phyloP scores from a whole-genome alignment of 1,140 invertebrate species.

The Saccostrea glomerata region DNA sequence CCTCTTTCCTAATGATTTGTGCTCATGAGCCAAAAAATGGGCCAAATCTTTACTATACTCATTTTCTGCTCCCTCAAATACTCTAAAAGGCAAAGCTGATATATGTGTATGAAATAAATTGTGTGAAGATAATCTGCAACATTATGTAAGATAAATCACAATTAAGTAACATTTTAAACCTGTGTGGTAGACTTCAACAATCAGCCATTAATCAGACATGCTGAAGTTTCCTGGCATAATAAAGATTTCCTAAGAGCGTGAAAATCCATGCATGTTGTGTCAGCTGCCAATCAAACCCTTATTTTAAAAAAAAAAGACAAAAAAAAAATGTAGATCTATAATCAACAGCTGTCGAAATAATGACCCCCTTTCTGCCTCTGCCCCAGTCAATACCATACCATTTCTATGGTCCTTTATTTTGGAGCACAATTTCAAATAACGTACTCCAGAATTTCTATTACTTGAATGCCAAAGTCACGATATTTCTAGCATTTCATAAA shows the following conservation, averaged over 20 bases:
- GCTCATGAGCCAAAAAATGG: not conserved
- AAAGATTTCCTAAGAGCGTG: constrained; percentile 28
- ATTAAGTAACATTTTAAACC: constrained; percentile 23
- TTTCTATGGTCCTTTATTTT: not conserved
- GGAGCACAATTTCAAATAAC: no score
- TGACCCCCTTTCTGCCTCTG: not conserved
- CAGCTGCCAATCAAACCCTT: constrained; percentile 23
- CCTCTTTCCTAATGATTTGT: not conserved
- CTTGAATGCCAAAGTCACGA: no score
- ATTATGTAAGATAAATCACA: constrained; percentile 38
- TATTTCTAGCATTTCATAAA: no score
- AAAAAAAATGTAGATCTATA: constrained; percentile 6
- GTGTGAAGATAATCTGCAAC: constrained; percentile 31
- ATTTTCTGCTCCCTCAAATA: not conserved
- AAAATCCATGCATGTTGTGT: constrained; percentile 17
- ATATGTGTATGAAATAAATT: constrained; percentile 31
- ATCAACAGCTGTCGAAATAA: not conserved
- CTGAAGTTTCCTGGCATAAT: constrained; percentile 32
- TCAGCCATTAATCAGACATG: constrained; percentile 17
- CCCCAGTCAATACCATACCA: not conserved
- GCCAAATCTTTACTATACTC: not conserved
- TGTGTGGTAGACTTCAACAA: constrained; percentile 35
- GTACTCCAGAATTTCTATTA: no score
- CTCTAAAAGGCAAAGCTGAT: not conserved
- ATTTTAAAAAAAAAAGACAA: not conserved